Evolutionary conservation across 2,888 invertebrate genomes (phyloP).

Genomic region (Perithous albicinctus): DNA sequence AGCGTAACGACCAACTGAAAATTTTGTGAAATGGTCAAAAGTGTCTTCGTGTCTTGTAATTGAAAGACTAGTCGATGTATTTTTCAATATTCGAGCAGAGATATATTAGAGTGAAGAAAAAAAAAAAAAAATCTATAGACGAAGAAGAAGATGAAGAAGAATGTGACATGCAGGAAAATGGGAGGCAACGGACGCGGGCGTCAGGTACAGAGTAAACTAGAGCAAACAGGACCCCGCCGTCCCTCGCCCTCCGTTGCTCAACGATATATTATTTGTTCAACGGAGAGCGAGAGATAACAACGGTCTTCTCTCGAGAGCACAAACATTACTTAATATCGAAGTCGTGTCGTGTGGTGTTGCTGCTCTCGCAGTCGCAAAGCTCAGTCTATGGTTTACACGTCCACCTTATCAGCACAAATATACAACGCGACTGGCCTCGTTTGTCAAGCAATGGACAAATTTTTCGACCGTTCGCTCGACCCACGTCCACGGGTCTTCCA

Average conservation of each 20-base stretch:
- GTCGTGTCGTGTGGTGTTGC: slow-evolving; percentile 72
- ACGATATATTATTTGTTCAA: slow-evolving; percentile 61
- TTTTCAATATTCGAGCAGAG: background rate
- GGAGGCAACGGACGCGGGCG: slow-evolving; percentile 75
- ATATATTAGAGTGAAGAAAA: background rate
- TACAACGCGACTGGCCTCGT: slow-evolving; percentile 75
- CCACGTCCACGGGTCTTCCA: slow-evolving; percentile 19
- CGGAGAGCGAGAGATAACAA: slow-evolving; percentile 79
- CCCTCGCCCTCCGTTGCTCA: slow-evolving; percentile 78
- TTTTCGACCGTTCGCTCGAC: slow-evolving; percentile 68
- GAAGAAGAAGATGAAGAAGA: slow-evolving; percentile 58
- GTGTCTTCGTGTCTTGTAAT: background rate
- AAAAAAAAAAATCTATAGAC: slow-evolving; percentile 41
- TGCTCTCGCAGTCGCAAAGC: slow-evolving; percentile 35
- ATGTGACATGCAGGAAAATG: slow-evolving; percentile 71
- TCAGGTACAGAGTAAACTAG: slow-evolving; percentile 79
- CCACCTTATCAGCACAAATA: slow-evolving; percentile 80
- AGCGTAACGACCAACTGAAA: no score
- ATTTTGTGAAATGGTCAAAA: no score
- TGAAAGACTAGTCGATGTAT: background rate
- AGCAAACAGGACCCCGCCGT: slow-evolving; percentile 81
- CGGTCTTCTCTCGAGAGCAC: slow-evolving; percentile 77
- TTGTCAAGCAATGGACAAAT: slow-evolving; percentile 78
- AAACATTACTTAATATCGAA: slow-evolving; percentile 83
- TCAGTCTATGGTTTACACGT: slow-evolving; percentile 50